Evolutionary conservation across 2,888 invertebrate genomes (phyloP).

Genomic region (Didymodactylos carnosus): DNA sequence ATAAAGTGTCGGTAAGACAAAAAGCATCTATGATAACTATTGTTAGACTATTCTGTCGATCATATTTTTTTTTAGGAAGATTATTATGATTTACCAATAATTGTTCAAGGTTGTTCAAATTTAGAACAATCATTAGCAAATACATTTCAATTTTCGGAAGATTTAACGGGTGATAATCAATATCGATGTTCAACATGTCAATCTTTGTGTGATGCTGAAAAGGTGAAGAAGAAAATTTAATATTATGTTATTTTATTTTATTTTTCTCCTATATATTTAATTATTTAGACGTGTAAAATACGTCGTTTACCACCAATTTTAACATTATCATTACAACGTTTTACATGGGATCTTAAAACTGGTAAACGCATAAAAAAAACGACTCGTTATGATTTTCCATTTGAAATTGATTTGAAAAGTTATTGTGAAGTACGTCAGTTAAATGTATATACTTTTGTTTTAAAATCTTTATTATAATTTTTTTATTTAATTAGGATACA

Average conservation of each 20-base stretch:
- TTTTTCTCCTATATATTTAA: conserved; percentile 12
- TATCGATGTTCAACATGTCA: conserved; percentile 30
- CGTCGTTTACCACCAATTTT: conserved; percentile 30
- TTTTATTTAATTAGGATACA: conserved; percentile 14
- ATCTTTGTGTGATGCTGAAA: conserved; percentile 30
- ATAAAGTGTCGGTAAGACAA: conserved; percentile 29
- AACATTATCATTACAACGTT: conserved; percentile 32
- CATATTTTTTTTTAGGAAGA: conserved; percentile 23
- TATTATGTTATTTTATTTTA: neutral
- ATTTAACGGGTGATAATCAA: conserved; percentile 31
- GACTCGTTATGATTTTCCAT: conserved; percentile 30
- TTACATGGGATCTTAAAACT: conserved; percentile 31
- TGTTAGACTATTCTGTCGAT: neutral
- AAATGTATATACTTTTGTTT: neutral
- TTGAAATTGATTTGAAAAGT: conserved; percentile 26
- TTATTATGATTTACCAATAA: conserved; percentile 29
- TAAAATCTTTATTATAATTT: neutral
- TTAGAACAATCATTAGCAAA: conserved; percentile 24
- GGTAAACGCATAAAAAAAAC: conserved; percentile 23
- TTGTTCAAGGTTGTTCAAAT: conserved; percentile 25
- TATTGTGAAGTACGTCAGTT: conserved; percentile 14
- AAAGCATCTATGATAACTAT: neutral
- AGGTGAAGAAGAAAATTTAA: conserved; percentile 21
- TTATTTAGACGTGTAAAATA: conserved; percentile 29
- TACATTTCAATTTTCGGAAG: conserved; percentile 24